Conservation (phyloP, 1,140 invertebrate genomes). For the Hydropsyche tenuis region DNA sequence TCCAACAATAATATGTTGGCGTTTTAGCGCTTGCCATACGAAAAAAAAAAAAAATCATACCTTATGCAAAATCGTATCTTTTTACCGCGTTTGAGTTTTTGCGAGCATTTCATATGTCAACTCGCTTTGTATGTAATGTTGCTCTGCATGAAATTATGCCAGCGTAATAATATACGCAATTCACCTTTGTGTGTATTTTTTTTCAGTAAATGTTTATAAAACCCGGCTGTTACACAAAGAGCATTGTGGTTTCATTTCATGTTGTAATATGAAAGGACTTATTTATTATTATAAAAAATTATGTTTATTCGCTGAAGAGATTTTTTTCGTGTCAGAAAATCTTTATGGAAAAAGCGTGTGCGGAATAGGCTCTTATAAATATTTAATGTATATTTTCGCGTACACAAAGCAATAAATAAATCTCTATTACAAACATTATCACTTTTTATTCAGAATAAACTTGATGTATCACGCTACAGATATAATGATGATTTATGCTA, state of each 20-base stretch:
- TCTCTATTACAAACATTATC: slow-evolving; percentile 1
- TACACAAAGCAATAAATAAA: slow-evolving; percentile 10
- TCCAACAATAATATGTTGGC: too few relatives aligned
- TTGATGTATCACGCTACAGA: background rate
- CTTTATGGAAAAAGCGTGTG: background rate
- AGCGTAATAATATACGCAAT: slow-evolving; percentile 4
- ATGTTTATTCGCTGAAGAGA: slow-evolving; percentile 2
- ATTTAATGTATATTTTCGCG: background rate
- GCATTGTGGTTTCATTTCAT: background rate
- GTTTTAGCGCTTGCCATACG: too few relatives aligned
- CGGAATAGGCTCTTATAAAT: background rate
- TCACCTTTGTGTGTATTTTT: slow-evolving; percentile 7
- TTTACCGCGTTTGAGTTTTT: too few relatives aligned
- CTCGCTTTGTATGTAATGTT: too few relatives aligned
- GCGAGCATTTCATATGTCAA: too few relatives aligned
- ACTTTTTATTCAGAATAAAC: background rate
- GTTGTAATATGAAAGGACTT: background rate
- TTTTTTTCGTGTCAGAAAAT: background rate
- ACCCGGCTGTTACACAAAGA: background rate
- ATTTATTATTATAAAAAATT: slow-evolving; percentile 5
- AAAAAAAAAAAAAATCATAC: too few relatives aligned
- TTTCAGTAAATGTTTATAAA: slow-evolving; percentile 9
- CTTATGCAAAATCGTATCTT: too few relatives aligned
- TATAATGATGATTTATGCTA: too few relatives aligned
- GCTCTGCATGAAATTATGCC: background rate